Conservation (phyloP, 2,797 vertebrate genomes). For the Hydrocynus forskahlii region DNA sequence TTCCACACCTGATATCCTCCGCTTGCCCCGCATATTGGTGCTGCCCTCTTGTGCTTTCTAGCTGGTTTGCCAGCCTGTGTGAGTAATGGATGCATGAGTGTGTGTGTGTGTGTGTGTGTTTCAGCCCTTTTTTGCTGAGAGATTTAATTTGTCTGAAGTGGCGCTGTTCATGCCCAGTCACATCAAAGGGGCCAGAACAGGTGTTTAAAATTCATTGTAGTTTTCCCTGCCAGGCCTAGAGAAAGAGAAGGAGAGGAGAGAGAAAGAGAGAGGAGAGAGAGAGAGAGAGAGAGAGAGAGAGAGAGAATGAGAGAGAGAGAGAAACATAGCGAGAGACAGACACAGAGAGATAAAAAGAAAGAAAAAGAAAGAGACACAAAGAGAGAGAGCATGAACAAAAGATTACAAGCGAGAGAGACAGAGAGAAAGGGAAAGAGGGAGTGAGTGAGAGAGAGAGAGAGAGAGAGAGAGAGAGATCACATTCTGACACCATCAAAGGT, state of each 20-base stretch:
- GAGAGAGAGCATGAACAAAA: too few relatives aligned
- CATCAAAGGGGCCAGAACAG: slow-evolving; percentile 14
- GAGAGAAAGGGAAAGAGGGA: not conserved
- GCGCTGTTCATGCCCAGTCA: slow-evolving; percentile 5
- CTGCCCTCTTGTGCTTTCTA: slow-evolving; percentile 13
- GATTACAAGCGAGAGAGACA: not conserved
- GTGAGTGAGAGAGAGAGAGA: not conserved
- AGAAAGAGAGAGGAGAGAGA: not conserved
- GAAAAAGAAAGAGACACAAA: not conserved
- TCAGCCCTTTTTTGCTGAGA: not conserved
- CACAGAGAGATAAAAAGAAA: not conserved
- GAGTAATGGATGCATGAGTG: not conserved
- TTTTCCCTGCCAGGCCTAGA: not conserved
- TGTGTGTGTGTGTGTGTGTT: slow-evolving; percentile 1
- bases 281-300: not conserved
- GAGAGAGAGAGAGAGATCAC: not conserved
- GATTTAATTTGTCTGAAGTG: slow-evolving; percentile 27
- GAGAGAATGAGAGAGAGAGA: too few relatives aligned
- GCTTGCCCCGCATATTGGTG: not conserved
- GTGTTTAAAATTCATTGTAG: slow-evolving; percentile 21
- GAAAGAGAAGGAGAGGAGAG: not conserved
- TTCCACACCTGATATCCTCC: not conserved
- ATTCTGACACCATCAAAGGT: not conserved
- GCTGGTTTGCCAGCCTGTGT: not conserved
- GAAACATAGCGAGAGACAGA: not conserved